Evolutionary conservation across 92 coral and sea anemone species (phyloP), one percentile per base, ranked within the genome.

Genomic region (Bergia sp.): DNA sequence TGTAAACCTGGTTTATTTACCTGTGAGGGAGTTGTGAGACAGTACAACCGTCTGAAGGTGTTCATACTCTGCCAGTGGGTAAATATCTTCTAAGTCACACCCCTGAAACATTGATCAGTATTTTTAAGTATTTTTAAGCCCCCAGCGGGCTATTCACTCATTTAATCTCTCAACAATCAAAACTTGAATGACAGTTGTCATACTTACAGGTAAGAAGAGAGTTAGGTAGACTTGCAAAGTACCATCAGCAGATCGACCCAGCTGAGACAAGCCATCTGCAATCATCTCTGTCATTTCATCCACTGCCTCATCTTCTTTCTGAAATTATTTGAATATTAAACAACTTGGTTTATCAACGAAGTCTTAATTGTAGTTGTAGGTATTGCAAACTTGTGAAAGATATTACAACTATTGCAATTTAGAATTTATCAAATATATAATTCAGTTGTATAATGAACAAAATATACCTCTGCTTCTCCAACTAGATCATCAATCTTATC

Each of bases 231-330:
- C 98, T 90, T 97, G 99, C 90, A 97, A 82, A 0, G 97, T 94
- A 36, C 99, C 99, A 93, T 97, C 99, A 42, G 99, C 98, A 77
- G 99, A 97, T 38, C 98, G 89, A 21, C 99, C 99, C 58, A 97
- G 94, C 88, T 95, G 98, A 6, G 99, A 95, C 57, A 97, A 83
- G 1, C 99, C 99, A 77, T 93, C 98, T 41, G 99, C 99, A 73
- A 97, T 95, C 96, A 92, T 91, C 36, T 97, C 99, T 39, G 64
- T 79, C 80, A 87, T 9, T 10, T 86, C 89, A 85, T 91, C 90
- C 61, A 73, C 58, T 20, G 90, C 82, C 37, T 93, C 97, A 38
- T 91, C 93, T 88, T 89, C 89, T 66, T 91, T 93, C 44, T 90
- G 86, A 23, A 82, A 83, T 61, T 61, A 88, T 93, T 92, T 12